Percentiles rank a stretch among this genome's conserved stretches.
These are phyloP conservation scores for Melanostoma mellinum DNA, from an alignment of 2,888 invertebrate genomes.

Conservation along the genomic window DNA sequence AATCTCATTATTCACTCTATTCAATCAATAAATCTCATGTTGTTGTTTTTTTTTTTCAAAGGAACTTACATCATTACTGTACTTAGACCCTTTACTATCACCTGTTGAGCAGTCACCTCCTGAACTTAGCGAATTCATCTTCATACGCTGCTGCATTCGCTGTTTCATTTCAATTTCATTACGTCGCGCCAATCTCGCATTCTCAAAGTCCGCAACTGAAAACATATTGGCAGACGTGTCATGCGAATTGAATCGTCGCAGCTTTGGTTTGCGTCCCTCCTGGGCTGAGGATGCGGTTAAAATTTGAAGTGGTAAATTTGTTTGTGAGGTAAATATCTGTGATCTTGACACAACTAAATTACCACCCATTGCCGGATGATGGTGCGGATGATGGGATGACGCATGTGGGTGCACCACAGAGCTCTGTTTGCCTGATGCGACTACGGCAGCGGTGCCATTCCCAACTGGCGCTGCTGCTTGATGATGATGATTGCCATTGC, in stretches of 20 bases:
- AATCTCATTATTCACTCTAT: neutral
- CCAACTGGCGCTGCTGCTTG: slow-evolving; percentile 41
- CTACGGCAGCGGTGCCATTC: slow-evolving; percentile 30
- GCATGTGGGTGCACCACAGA: slow-evolving; percentile 51
- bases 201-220: slow-evolving; percentile 82
- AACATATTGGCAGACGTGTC: slow-evolving; percentile 82
- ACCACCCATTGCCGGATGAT: slow-evolving; percentile 74
- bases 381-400: slow-evolving; percentile 71
- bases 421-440: slow-evolving; percentile 47
- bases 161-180: slow-evolving; percentile 82
- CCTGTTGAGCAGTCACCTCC: slow-evolving; percentile 81
- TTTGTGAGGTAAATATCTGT: slow-evolving; percentile 76
- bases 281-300: slow-evolving; percentile 74
- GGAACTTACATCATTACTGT: slow-evolving; percentile 80
- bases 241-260: slow-evolving; percentile 82
- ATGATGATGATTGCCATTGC: slow-evolving; percentile 74
- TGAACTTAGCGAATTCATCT: slow-evolving; percentile 79
- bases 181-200: slow-evolving; percentile 81
- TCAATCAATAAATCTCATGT: neutral
- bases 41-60: too few species aligned
- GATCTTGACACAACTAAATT: slow-evolving; percentile 75
- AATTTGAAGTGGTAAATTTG: slow-evolving; percentile 77
- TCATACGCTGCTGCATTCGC: slow-evolving; percentile 79
- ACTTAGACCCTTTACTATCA: slow-evolving; percentile 81
- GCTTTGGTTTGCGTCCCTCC: slow-evolving; percentile 81